Evolutionary conservation across 2,113 vertebrate genomes (phyloP).

Genomic region (Laterallus jamaicensis): DNA sequence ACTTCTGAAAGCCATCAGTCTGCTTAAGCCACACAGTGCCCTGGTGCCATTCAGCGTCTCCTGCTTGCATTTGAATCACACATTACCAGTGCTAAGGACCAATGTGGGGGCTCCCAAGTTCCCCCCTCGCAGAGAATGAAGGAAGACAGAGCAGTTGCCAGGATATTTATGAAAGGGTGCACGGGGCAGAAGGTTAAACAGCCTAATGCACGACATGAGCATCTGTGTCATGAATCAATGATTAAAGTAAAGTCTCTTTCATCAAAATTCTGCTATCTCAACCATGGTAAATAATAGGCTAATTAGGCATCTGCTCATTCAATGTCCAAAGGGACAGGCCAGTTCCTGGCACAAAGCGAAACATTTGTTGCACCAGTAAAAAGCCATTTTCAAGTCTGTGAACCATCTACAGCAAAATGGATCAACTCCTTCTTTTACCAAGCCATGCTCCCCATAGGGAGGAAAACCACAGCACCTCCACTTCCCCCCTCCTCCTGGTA

Average conservation of each 20-base stretch:
- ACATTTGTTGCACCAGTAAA: slow-evolving; percentile 63
- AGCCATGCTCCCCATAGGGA: background rate
- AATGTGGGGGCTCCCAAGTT: background rate
- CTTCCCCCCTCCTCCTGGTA: background rate
- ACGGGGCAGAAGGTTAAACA: slow-evolving; percentile 65
- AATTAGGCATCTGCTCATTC: slow-evolving; percentile 78
- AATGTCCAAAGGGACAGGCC: slow-evolving; percentile 66
- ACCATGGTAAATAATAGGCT: slow-evolving; percentile 72
- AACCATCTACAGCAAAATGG: background rate
- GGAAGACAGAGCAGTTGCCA: slow-evolving; percentile 38
- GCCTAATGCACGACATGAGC: slow-evolving; percentile 36
- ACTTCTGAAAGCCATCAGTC: background rate
- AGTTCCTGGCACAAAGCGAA: slow-evolving; percentile 65
- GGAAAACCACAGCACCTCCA: background rate
- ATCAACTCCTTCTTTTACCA: background rate
- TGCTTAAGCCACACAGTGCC: background rate
- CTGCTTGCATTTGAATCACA: background rate
- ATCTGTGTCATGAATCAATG: slow-evolving; percentile 63
- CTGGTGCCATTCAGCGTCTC: background rate
- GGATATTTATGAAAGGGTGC: background rate
- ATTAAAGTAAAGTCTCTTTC: slow-evolving; percentile 68
- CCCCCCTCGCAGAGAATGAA: background rate
- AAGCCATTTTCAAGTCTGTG: slow-evolving; percentile 34
- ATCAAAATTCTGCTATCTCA: slow-evolving; percentile 72
- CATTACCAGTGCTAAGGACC: background rate